phyloP scores from a whole-genome alignment of 2,888 invertebrate genomes.

The Hydroisotoma schaefferi region DNA sequence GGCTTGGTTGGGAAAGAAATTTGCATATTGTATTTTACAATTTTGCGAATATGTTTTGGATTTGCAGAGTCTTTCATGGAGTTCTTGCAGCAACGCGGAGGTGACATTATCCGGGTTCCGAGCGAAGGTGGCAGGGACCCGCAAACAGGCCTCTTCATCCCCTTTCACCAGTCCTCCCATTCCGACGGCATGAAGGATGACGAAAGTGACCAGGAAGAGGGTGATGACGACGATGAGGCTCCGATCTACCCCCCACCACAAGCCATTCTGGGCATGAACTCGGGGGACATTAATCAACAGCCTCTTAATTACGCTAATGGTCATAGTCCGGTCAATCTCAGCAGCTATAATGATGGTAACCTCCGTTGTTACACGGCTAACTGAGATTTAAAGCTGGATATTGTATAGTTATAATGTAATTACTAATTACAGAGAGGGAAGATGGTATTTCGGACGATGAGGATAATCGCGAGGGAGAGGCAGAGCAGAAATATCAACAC shows the following conservation, averaged over 20 bases:
- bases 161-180: neutral
- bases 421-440: neutral
- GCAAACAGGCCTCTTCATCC: constrained; percentile 27
- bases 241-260: constrained; percentile 21
- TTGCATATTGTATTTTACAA: neutral
- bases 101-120: constrained; percentile 21
- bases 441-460: neutral
- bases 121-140: constrained; percentile 25
- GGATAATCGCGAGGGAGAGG: constrained; percentile 2
- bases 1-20: too few relatives aligned
- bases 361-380: too few relatives aligned
- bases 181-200: neutral
- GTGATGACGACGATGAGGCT: neutral
- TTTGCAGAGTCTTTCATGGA: constrained; percentile 36
- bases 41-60: too few relatives aligned
- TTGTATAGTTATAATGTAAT: neutral
- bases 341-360: constrained; percentile 1
- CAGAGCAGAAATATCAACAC: neutral
- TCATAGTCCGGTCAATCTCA: constrained; percentile 1
- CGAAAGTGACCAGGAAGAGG: constrained; percentile 8
- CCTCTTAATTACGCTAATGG: constrained; percentile 1
- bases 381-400: neutral
- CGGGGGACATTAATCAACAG: neutral
- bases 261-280: constrained; percentile 22
- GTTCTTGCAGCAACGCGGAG: constrained; percentile 28